A percentile compares a stretch with the other conserved stretches of the same genome.
phyloP scores from a whole-genome alignment of 1,140 invertebrate species.

The Danaus melanippus region DNA sequence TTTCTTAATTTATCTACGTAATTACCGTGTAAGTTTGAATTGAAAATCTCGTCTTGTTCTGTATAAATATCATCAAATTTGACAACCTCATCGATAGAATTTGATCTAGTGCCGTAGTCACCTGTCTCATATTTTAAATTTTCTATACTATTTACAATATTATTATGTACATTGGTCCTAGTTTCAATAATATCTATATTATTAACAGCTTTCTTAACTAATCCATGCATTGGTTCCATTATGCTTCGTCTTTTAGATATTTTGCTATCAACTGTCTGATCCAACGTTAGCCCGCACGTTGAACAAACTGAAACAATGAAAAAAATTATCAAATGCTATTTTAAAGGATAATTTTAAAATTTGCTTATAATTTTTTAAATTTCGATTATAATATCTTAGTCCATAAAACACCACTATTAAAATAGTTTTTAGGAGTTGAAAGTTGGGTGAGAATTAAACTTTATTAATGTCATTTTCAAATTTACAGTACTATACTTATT shows the following conservation, averaged over 20 bases:
- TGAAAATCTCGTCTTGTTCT: conserved; percentile 29
- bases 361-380: too few species aligned
- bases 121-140: conserved; percentile 15
- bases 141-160: conserved; percentile 13
- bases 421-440: too few species aligned
- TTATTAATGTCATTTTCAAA: too few species aligned
- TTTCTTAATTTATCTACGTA: conserved; percentile 23
- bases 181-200: conserved; percentile 21
- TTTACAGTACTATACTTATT: too few species aligned
- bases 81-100: conserved; percentile 10
- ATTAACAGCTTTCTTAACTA: conserved; percentile 20
- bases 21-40: conserved; percentile 33
- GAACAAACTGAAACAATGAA: conserved; percentile 48
- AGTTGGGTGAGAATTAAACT: too few species aligned
- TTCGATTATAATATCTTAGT: too few species aligned
- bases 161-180: conserved; percentile 35
- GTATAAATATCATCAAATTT: conserved; percentile 35
- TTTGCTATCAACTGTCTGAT: conserved; percentile 35
- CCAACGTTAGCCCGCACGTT: conserved; percentile 25
- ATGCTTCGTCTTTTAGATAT: conserved; percentile 13
- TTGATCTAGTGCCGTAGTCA: conserved; percentile 8
- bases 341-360: too few species aligned
- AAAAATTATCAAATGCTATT: not conserved
- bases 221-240: conserved; percentile 14
- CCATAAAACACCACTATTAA: too few species aligned